phyloP scores from a whole-genome alignment of 2,888 invertebrate genomes.

The Dicyrtomina minuta region DNA sequence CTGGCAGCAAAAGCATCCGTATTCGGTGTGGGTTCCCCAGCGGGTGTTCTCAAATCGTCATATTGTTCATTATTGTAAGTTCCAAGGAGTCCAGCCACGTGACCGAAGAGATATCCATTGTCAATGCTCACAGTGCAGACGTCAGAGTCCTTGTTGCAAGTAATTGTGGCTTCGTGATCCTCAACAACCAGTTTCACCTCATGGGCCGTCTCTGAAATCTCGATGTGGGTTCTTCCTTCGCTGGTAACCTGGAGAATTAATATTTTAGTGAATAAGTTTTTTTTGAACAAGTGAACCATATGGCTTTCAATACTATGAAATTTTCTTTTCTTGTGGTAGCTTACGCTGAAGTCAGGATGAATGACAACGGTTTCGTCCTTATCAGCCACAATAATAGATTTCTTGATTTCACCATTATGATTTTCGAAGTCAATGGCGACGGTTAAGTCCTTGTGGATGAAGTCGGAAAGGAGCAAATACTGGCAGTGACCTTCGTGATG shows the following conservation, averaged over 20 bases:
- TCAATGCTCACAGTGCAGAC: conserved; percentile 69
- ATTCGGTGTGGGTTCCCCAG: conserved; percentile 63
- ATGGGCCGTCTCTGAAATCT: not conserved
- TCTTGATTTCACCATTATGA: conserved; percentile 62
- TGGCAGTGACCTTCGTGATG: conserved; percentile 79
- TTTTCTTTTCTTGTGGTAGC: conserved; percentile 26
- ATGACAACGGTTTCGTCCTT: conserved; percentile 65
- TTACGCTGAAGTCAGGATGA: conserved; percentile 66
- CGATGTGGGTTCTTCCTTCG: conserved; percentile 1
- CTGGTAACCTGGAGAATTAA: too few relatives aligned
- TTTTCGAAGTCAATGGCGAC: conserved; percentile 67
- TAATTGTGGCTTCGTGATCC: conserved; percentile 62
- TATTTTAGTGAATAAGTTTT: too few relatives aligned
- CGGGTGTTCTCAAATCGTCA: conserved; percentile 77
- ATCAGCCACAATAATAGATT: conserved; percentile 68
- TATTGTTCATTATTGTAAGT: conserved; percentile 84
- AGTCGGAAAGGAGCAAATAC: conserved; percentile 81
- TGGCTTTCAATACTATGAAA: too few relatives aligned
- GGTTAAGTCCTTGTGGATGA: conserved; percentile 81
- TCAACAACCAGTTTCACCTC: conserved; percentile 1
- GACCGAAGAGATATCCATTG: conserved; percentile 84
- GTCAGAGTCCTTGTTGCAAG: conserved; percentile 66
- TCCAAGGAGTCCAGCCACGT: conserved; percentile 81
- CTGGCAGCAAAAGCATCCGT: conserved; percentile 24
- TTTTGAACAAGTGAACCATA: too few relatives aligned